These are phyloP conservation scores for Laothoe populi DNA, from an alignment of 2,888 invertebrate species.

Conservation along the genomic window DNA sequence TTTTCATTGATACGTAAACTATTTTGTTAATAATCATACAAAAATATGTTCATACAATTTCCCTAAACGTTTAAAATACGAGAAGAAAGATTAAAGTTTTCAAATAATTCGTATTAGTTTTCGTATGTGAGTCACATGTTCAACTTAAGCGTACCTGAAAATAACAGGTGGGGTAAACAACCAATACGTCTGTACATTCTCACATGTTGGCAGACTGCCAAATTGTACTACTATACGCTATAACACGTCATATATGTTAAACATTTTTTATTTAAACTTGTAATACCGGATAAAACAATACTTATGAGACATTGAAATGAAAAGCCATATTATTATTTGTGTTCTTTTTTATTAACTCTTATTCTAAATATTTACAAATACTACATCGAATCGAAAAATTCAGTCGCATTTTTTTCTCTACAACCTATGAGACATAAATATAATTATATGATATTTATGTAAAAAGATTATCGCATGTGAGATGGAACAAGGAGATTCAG, in stretches of 20 bases:
- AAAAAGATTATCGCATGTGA: not conserved
- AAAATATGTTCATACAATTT: too few species aligned
- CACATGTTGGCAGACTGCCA: conserved; percentile 55
- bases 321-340: not conserved
- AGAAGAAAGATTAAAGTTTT: not conserved
- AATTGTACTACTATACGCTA: conserved; percentile 29
- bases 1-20: too few species aligned
- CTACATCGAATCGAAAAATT: conserved; percentile 8
- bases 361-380: conserved; percentile 27
- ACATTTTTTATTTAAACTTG: not conserved
- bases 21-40: too few species aligned
- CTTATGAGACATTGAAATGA: not conserved
- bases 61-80: too few species aligned
- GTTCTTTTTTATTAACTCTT: conserved; percentile 10
- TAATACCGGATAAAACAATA: not conserved
- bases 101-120: not conserved
- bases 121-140: conserved; percentile 43
- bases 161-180: conserved; percentile 62
- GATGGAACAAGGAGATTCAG: not conserved
- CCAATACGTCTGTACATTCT: conserved; percentile 48
- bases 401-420: conserved; percentile 16
- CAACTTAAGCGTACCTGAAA: conserved; percentile 66
- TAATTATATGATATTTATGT: not conserved
- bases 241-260: not conserved
- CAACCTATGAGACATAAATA: conserved; percentile 1